Conservation (phyloP, 2,888 invertebrate species). For the Lepidocyrtoides sp. region DNA sequence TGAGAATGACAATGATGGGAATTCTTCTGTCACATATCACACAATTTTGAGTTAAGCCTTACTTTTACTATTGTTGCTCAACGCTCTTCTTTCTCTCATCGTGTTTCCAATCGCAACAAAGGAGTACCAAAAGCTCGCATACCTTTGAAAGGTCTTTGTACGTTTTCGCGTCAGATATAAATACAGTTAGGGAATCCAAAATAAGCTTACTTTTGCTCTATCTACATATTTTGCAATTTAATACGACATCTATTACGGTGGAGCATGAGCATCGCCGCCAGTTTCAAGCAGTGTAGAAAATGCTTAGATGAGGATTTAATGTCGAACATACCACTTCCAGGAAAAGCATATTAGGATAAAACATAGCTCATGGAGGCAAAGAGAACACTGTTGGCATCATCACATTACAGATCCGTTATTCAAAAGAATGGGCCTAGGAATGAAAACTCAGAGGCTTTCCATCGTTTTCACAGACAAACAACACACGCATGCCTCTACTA, state of each 20-base stretch:
- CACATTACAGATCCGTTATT: not conserved
- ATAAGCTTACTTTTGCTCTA: not conserved
- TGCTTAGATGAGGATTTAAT: slow-evolving; percentile 68
- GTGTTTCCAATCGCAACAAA: slow-evolving; percentile 17
- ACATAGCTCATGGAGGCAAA: not conserved
- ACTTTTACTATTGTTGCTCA: no score
- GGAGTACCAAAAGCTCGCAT: not conserved
- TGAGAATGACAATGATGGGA: slow-evolving; percentile 14
- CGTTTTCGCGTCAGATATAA: not conserved
- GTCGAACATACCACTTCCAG: slow-evolving; percentile 18
- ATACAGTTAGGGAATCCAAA: not conserved
- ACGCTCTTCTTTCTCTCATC: no score
- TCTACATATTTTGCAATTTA: no score
- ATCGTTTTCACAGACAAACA: no score
- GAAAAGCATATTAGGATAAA: slow-evolving; percentile 14
- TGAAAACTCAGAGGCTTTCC: not conserved
- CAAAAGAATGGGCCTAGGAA: not conserved
- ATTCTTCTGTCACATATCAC: not conserved
- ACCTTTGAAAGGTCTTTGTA: no score
- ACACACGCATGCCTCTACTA: not conserved
- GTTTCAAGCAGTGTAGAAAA: slow-evolving; percentile 15
- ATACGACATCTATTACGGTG: not conserved
- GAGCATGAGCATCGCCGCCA: not conserved
- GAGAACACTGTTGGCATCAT: not conserved
- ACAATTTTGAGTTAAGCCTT: not conserved